Percentiles rank a stretch among this genome's conserved stretches.
These are phyloP conservation scores for Epiblema foenella DNA, from an alignment of 2,888 invertebrate genomes.

Conservation along the genomic window DNA sequence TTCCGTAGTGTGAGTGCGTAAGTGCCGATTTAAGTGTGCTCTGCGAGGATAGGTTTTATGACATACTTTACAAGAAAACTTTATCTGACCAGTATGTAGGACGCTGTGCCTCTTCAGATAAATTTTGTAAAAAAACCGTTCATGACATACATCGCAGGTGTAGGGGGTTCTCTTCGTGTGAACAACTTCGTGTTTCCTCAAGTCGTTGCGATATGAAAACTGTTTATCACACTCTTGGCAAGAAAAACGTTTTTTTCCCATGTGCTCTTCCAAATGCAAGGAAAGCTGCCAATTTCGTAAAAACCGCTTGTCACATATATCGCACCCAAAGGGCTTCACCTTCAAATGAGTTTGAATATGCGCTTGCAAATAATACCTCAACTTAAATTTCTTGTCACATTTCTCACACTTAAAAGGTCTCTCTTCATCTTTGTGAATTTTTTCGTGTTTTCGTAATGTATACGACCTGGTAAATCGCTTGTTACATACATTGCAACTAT, in stretches of 20 bases:
- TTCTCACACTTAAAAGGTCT: neutral
- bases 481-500: neutral
- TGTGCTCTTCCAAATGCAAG: neutral
- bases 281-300: neutral
- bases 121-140: neutral
- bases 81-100: neutral
- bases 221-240: conserved; percentile 3
- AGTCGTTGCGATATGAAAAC: neutral
- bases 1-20: too few relatives aligned
- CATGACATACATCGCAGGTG: neutral
- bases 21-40: too few relatives aligned
- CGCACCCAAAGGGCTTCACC: neutral
- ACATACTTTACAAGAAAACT: too few relatives aligned
- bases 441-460: neutral
- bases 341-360: neutral
- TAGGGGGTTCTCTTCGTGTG: neutral
- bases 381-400: neutral
- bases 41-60: too few relatives aligned
- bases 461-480: neutral
- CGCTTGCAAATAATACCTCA: too few relatives aligned
- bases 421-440: neutral
- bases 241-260: neutral
- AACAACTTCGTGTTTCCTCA: neutral
- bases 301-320: neutral
- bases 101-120: neutral